phyloP scores from a whole-genome alignment of 2,113 vertebrate genomes.

The Brachirus orientalis region DNA sequence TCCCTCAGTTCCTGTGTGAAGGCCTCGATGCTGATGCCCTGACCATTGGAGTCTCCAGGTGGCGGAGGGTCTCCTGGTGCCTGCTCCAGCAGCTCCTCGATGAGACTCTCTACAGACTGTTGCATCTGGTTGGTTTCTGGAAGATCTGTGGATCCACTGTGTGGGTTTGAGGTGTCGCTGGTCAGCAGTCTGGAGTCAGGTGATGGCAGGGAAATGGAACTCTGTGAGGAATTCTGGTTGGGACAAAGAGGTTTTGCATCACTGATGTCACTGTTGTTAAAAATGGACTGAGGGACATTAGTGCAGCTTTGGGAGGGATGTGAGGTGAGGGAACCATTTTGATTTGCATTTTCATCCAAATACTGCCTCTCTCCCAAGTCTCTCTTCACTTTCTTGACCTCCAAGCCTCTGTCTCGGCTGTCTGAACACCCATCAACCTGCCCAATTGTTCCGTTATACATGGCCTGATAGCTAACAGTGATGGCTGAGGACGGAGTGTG shows the following conservation, averaged over 20 bases:
- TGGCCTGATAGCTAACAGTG: conserved; percentile 59
- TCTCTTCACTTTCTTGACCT: conserved; percentile 87
- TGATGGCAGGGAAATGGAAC: conserved; percentile 27
- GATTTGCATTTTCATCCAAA: conserved; percentile 70
- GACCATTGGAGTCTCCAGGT: conserved; percentile 70
- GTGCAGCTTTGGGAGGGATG: conserved; percentile 53
- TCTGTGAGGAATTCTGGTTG: conserved; percentile 42
- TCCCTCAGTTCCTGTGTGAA: conserved; percentile 90
- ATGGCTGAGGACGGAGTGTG: conserved; percentile 39
- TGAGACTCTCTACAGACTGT: conserved; percentile 84
- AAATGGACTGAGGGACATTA: conserved; percentile 43
- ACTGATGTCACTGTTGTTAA: conserved; percentile 42
- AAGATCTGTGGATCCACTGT: conserved; percentile 26
- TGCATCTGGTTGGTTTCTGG: conserved; percentile 46
- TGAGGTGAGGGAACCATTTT: conserved; percentile 63
- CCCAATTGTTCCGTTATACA: conserved; percentile 72
- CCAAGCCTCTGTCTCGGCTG: conserved; percentile 75
- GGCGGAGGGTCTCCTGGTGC: conserved; percentile 67
- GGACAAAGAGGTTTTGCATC: conserved; percentile 45
- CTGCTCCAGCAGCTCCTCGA: conserved; percentile 85
- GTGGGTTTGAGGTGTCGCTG: conserved; percentile 27
- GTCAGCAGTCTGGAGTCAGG: conserved; percentile 28
- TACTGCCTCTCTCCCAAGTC: conserved; percentile 70
- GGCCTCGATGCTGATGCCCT: conserved; percentile 86
- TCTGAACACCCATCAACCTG: conserved; percentile 69